Conservation (phyloP, 2,797 vertebrate species). For the Danionella dracula region DNA sequence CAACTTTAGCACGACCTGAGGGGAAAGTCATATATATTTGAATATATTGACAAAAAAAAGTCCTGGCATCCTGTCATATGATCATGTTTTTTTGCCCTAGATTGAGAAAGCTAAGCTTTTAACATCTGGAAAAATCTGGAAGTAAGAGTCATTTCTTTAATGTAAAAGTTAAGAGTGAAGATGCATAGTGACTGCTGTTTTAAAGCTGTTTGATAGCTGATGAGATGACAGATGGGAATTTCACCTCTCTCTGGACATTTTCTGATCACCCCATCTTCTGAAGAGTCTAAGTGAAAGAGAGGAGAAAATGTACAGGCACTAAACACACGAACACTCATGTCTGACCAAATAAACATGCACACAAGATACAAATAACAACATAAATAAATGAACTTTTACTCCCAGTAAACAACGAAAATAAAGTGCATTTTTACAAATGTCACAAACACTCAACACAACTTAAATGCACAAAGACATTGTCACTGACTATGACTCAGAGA, state of each 20-base stretch:
- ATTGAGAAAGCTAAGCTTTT: too few species aligned
- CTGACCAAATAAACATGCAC: neutral
- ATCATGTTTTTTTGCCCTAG: too few species aligned
- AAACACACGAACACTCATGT: neutral
- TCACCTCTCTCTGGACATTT: slow-evolving; percentile 89
- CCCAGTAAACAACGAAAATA: neutral
- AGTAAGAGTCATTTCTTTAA: too few species aligned
- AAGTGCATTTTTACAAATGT: neutral
- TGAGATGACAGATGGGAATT: neutral
- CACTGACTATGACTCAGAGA: neutral
- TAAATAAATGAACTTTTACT: neutral
- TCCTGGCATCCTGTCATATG: too few species aligned
- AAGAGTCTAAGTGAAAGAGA: slow-evolving; percentile 67
- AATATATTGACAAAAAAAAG: too few species aligned
- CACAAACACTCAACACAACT: neutral
- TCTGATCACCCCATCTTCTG: slow-evolving; percentile 75
- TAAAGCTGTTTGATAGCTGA: too few species aligned
- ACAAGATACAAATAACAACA: neutral
- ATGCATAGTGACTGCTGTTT: too few species aligned
- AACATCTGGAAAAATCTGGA: too few species aligned
- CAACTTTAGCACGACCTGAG: slow-evolving; percentile 82
- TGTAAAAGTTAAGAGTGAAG: too few species aligned
- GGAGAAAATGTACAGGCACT: neutral
- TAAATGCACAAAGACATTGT: neutral
- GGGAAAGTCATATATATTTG: neutral